Percentiles rank a stretch among this genome's conserved stretches.
Conservation (phyloP, 2,797 vertebrate species). For the Distichodus sexfasciatus region DNA sequence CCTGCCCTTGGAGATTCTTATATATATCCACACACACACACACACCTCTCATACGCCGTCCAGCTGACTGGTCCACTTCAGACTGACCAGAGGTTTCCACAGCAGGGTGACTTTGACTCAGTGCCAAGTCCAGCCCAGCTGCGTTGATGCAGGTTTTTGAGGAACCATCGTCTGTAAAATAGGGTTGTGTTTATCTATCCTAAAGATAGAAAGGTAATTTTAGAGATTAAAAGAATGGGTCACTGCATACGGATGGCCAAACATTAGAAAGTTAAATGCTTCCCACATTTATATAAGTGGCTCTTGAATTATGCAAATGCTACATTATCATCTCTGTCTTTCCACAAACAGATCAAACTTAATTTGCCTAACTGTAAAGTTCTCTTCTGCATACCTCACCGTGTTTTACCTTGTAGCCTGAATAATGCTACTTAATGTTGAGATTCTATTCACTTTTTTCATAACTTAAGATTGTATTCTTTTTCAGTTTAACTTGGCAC, state of each 20-base stretch:
- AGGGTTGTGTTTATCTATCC: neutral
- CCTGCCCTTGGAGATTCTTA: conserved; percentile 58
- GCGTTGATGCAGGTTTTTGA: neutral
- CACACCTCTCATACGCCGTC: neutral
- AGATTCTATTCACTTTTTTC: too few relatives aligned
- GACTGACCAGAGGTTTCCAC: neutral
- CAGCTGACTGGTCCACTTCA: neutral
- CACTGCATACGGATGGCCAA: too few relatives aligned
- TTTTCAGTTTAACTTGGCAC: too few relatives aligned
- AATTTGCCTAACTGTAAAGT: neutral
- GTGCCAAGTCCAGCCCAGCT: neutral
- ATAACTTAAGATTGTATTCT: too few relatives aligned
- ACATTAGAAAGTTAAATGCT: neutral
- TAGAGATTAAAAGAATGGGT: neutral
- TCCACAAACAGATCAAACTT: neutral
- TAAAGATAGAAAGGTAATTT: neutral
- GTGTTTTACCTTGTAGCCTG: neutral
- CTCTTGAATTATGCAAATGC: neutral
- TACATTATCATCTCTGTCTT: neutral
- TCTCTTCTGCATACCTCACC: neutral
- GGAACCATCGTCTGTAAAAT: neutral
- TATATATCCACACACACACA: conserved; percentile 15
- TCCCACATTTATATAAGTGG: neutral
- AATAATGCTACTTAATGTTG: neutral
- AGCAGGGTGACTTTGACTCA: neutral